phyloP scores from a whole-genome alignment of 2,797 vertebrate genomes.

The Danio albolineatus region DNA sequence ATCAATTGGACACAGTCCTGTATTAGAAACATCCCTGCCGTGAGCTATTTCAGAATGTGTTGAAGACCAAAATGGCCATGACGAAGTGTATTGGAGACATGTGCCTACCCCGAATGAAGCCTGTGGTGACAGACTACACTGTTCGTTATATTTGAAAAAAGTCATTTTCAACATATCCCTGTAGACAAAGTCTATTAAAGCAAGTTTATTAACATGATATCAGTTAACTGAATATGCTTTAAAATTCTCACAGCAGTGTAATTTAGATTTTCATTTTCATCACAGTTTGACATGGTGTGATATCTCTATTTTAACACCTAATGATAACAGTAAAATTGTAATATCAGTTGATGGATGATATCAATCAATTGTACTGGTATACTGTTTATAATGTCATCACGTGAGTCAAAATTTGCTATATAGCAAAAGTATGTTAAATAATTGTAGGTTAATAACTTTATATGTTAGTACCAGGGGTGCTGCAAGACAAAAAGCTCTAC shows the following conservation, averaged over 20 bases:
- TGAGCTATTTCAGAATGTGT: not conserved
- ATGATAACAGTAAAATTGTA: no score
- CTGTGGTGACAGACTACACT: constrained; percentile 3
- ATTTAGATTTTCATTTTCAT: constrained; percentile 39
- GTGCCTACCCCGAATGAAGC: not conserved
- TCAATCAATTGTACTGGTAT: no score
- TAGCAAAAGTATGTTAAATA: no score
- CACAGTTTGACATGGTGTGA: constrained; percentile 9
- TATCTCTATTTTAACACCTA: not conserved
- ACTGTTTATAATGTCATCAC: no score
- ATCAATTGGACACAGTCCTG: constrained; percentile 3
- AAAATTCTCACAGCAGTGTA: not conserved
- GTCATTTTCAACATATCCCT: constrained; percentile 10
- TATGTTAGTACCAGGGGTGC: no score
- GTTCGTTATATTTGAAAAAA: constrained; percentile 12
- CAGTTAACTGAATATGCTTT: not conserved
- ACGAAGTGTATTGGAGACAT: not conserved
- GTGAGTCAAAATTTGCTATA: no score
- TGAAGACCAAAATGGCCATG: not conserved
- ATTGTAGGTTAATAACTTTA: no score
- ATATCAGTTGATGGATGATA: no score
- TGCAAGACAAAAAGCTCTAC: no score
- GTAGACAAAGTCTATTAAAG: constrained; percentile 12
- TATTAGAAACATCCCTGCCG: constrained; percentile 8
- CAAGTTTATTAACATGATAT: not conserved